Base-by-base conservation (phyloP, 2,113 vertebrate genomes). In the Pteropus alecto region DNA sequence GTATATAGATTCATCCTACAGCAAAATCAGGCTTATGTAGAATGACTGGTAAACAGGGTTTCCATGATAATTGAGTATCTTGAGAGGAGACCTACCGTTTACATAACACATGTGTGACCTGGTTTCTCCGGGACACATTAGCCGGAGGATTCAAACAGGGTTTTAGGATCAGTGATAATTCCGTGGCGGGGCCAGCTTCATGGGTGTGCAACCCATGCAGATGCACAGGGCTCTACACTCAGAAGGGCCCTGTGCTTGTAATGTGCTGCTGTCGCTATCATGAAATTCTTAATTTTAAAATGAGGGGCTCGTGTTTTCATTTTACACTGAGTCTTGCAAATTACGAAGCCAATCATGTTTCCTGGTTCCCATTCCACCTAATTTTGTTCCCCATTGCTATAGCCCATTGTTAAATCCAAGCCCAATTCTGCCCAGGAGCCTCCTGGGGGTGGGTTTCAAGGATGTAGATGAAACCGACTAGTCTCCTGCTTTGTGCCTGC, bases 231-330 rank as follows among this genome's bases (percentile, higher is more conserved):
- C 11, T 63, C 48, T 12, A 7, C 21, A 14, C 58, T 92, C 63
- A 30, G 38, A 51, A 54, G 33, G 73, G 33, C 22, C 35, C n/a
- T 3, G 26, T 5, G 35, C n/a, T 74, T 46, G 18, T 76, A 84
- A 43, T 16, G 51, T 24, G 28, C 35, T 76, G 24, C 16, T 93
- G 19, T 74, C 19, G 1, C 43, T 21, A 30, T 94, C 18, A 13
- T 28, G 41, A 77, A 78, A 88, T 81, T 78, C 77, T 63, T 51
- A 81, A 85, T 54, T 91, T 82, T 92, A 67, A 46, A 94, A 51
- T 46, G 88, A 89, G 10, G n/a, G 24, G 6, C 33, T 24, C 3
- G 1, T 6, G 13, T 85, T n/a, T 82, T n/a, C 58, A 48, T 41
- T 86, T 86, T 61, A 65, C 43, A 18, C 19, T 51, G 22, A 30